Percentiles rank a stretch among this genome's conserved stretches.
Conservation (phyloP, 2,888 invertebrate species). For the Lithophane semibrunnea region DNA sequence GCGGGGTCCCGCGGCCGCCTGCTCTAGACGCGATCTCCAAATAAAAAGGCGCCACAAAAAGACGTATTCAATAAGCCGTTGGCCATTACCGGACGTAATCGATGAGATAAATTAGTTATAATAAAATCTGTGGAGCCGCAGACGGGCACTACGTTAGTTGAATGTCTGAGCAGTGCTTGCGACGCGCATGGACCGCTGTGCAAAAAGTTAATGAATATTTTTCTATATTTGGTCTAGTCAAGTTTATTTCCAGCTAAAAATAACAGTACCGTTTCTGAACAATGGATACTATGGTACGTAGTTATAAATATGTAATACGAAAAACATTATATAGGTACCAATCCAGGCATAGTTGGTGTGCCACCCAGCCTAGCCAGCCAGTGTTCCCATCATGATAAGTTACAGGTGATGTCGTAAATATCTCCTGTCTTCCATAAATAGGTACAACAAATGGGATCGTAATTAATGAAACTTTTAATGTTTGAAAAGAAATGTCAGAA, state of each 20-base stretch:
- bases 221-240: constrained; percentile 46
- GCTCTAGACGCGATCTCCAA: constrained; percentile 88
- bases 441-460: background rate
- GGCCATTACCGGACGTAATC: constrained; percentile 89
- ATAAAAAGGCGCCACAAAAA: constrained; percentile 90
- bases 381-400: background rate
- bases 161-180: constrained; percentile 67
- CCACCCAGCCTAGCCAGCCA: constrained; percentile 4
- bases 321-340: background rate
- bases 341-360: background rate
- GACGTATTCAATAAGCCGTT: constrained; percentile 89
- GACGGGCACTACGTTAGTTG: constrained; percentile 54
- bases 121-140: constrained; percentile 81
- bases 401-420: background rate
- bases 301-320: background rate
- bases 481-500: background rate
- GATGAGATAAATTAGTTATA: constrained; percentile 90
- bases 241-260: constrained; percentile 13
- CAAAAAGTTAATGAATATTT: constrained; percentile 48
- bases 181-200: constrained; percentile 23
- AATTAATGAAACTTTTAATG: background rate
- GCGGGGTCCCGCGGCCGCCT: constrained; percentile 86
- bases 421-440: background rate
- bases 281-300: constrained; percentile 6
- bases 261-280: constrained; percentile 9